Percentiles rank a stretch among this genome's conserved stretches.
Conservation (phyloP, 2,113 vertebrate species). For the Cavia porcellus region DNA sequence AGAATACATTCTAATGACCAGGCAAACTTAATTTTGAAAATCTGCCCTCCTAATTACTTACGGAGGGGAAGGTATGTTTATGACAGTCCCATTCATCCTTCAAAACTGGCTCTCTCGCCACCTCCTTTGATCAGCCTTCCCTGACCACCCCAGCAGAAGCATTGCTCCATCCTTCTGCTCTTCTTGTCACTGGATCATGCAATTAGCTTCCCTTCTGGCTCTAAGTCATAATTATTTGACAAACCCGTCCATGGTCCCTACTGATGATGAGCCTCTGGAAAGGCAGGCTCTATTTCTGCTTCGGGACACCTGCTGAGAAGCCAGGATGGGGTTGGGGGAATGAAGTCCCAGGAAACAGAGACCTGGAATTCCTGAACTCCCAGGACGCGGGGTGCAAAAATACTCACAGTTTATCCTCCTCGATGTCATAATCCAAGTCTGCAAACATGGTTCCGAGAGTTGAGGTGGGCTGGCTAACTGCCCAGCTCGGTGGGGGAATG, state of each 20-base stretch:
- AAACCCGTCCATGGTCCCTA: neutral
- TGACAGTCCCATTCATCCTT: neutral
- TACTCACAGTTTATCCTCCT: conserved; percentile 99
- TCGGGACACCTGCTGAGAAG: neutral
- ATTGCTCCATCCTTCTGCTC: neutral
- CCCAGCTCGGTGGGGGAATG: conserved; percentile 68
- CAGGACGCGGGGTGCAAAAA: neutral
- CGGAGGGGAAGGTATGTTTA: neutral
- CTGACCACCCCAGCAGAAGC: neutral
- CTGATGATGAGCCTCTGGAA: neutral
- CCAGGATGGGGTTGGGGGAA: neutral
- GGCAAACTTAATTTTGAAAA: neutral
- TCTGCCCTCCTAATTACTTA: neutral
- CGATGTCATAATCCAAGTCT: conserved; percentile 97
- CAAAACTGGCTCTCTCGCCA: neutral
- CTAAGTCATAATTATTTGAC: neutral
- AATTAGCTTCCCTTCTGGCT: neutral
- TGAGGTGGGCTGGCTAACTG: neutral
- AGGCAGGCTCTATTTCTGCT: neutral
- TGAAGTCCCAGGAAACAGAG: neutral
- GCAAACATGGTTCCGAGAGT: conserved; percentile 91
- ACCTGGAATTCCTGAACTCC: neutral
- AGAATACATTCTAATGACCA: neutral
- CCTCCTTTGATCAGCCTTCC: neutral
- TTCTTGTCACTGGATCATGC: neutral